Evolutionary conservation across 2,797 vertebrate species (phyloP).

Genomic region (Rhincodon typus): DNA sequence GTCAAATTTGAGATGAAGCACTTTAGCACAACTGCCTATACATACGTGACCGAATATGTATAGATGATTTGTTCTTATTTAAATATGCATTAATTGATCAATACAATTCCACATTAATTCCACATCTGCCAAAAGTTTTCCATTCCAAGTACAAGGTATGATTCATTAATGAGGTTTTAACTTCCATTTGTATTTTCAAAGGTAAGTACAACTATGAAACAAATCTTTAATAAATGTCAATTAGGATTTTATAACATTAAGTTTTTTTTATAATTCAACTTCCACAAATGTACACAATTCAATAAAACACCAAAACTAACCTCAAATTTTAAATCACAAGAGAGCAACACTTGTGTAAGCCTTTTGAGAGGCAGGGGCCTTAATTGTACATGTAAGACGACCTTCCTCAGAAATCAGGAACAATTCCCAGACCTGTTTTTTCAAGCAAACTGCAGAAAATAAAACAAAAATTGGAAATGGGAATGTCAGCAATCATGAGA

Average conservation of each 20-base stretch:
- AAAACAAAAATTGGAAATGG: no score
- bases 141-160: not conserved
- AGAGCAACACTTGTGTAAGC: no score
- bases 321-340: no score
- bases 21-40: not conserved
- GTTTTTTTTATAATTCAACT: not conserved
- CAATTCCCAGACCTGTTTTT: not conserved
- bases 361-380: not conserved
- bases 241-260: not conserved
- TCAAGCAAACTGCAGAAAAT: no score
- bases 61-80: not conserved
- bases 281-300: not conserved
- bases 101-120: no score
- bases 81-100: not conserved
- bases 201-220: not conserved
- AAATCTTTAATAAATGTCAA: not conserved
- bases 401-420: not conserved
- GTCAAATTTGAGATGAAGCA: not conserved
- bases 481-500: not conserved
- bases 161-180: not conserved
- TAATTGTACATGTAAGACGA: not conserved
- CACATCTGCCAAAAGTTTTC: not conserved
- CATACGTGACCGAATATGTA: not conserved
- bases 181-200: not conserved
- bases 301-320: no score